Evolutionary conservation across 2,113 vertebrate genomes (phyloP), one percentile per base, ranked within the genome.

Genomic region (Lonchura striata): DNA sequence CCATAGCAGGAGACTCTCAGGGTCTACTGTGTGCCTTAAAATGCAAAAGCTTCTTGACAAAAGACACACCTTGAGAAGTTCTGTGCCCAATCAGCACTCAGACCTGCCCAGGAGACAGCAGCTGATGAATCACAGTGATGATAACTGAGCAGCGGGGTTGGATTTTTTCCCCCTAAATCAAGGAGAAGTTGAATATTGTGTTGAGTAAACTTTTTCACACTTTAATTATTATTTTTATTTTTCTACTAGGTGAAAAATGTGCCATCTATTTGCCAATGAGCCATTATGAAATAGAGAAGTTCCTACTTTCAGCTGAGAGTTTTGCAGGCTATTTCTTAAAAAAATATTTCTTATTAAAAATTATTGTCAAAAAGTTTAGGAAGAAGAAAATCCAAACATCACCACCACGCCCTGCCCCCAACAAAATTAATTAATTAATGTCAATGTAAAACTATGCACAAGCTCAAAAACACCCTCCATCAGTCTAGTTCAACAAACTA

Each of bases 51-150:
- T 71, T 56, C 75, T 44, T 76, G 57, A 70, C 78, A 75, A 80
- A 90, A 90, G 84, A 90, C 78, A 63, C 65, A 88, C 66, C 86
- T 83, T 82, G 88, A 86, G 89, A 76, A 90, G 47, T 22, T 52
- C 72, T 5, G 10, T 31, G 65, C 61, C 83, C 69, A 95, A 52
- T 88, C 74, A 90, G 86, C 71, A 82, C 27, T n/a, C 10, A 3
- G 81, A 81, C 63, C 90, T 91, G 88, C 60, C 77, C 53, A 60
- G 44, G 24, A 64, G 60, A 57, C 69, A 69, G 63, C 16, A 60
- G 75, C 69, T 68, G 69, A 59, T 87, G 83, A 94, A 68, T 94
- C 76, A 70, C 28, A 54, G 18, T 8, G 44, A 71, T 0, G 3
- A 35, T 27, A 42, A 28, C 11, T 33, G 47, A 82, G 80, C 59